Conservation (phyloP, 2,113 vertebrate genomes). For the Melanotaenia duboulayi region DNA sequence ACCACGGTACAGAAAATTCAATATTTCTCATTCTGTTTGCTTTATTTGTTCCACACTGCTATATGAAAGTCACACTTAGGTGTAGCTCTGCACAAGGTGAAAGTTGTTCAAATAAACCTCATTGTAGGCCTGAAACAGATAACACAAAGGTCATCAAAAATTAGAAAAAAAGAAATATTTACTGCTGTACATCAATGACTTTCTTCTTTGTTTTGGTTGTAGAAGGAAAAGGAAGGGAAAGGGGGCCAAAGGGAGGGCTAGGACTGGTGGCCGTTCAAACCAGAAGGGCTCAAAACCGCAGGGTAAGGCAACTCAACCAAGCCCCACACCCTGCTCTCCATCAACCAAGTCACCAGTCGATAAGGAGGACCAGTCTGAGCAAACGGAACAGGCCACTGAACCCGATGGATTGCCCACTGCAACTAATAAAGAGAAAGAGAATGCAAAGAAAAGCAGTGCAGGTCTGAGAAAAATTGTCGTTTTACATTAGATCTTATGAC, state of each 20-base stretch:
- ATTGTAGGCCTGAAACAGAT: neutral
- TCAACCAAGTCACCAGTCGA: conserved; percentile 40
- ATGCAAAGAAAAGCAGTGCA: conserved; percentile 38
- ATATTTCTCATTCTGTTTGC: neutral
- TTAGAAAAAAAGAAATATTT: neutral
- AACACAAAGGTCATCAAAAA: neutral
- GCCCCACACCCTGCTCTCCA: conserved; percentile 27
- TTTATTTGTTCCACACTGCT: conserved; percentile 29
- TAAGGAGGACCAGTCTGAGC: conserved; percentile 43
- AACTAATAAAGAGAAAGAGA: conserved; percentile 21
- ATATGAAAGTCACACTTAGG: conserved; percentile 26
- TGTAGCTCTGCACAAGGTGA: neutral
- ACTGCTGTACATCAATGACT: conserved; percentile 17
- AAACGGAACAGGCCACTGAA: conserved; percentile 18
- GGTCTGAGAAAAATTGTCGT: conserved; percentile 42
- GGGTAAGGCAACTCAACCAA: conserved; percentile 63
- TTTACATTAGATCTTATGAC: neutral
- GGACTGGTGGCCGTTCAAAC: conserved; percentile 69
- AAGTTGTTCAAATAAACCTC: neutral
- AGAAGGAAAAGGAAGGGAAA: conserved; percentile 84
- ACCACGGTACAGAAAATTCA: conserved; percentile 71
- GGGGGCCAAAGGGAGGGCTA: conserved; percentile 77
- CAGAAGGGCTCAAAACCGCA: conserved; percentile 69
- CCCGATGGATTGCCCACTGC: conserved; percentile 29
- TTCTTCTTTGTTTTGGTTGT: conserved; percentile 44